Conservation (phyloP, 2,113 vertebrate genomes). For the Podarcis cretensis region DNA sequence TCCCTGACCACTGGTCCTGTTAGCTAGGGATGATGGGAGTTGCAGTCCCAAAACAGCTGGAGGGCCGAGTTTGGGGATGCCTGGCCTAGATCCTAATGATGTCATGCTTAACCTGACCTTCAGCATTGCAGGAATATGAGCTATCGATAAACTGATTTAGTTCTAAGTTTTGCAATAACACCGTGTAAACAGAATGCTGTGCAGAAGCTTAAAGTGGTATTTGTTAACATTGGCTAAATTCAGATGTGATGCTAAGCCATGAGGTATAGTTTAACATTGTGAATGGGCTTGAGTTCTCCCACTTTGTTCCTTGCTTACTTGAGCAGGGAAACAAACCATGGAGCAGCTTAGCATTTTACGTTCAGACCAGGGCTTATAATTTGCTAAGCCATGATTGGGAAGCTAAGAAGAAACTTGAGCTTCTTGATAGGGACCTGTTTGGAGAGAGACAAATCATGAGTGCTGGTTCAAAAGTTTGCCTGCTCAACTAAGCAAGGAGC, state of each 20-base stretch:
- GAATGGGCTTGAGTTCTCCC: neutral
- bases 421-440: neutral
- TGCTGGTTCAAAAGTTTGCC: too few relatives aligned
- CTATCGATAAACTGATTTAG: neutral
- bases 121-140: neutral
- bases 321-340: neutral
- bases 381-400: neutral
- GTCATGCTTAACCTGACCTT: neutral
- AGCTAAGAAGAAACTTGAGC: neutral
- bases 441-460: too few relatives aligned
- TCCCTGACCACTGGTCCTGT: too few relatives aligned
- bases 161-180: neutral
- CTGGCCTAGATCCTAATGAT: neutral
- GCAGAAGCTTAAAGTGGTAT: neutral
- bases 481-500: too few relatives aligned
- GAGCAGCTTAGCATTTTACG: neutral
- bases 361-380: neutral
- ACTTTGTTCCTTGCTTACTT: neutral
- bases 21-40: too few relatives aligned
- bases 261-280: neutral
- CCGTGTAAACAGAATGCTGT: neutral
- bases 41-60: too few relatives aligned
- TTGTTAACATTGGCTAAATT: neutral
- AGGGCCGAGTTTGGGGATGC: too few relatives aligned
- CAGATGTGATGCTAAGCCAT: neutral